These are phyloP conservation scores for Anoplopoma fimbria DNA, from an alignment of 2,113 vertebrate genomes.

Conservation along the genomic window DNA sequence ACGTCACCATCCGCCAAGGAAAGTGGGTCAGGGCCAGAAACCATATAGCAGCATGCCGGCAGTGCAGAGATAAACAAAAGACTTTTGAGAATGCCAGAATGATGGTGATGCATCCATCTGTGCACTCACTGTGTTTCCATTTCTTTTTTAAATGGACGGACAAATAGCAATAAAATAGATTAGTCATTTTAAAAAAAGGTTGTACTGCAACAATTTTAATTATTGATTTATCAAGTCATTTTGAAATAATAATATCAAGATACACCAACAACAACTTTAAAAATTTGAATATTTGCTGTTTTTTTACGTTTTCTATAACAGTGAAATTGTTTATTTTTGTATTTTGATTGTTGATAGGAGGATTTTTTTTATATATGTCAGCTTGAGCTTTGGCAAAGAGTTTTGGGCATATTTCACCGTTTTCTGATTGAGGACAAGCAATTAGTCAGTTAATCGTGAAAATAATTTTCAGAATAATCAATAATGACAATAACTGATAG, in stretches of 20 bases:
- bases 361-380: no score
- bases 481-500: neutral
- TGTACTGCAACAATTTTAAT: neutral
- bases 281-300: neutral
- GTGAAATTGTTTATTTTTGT: neutral
- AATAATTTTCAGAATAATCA: neutral
- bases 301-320: neutral
- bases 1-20: constrained; percentile 54
- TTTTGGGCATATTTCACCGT: neutral
- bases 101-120: constrained; percentile 45
- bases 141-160: neutral
- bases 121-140: neutral
- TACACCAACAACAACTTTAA: neutral
- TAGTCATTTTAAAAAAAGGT: neutral
- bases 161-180: neutral
- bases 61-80: constrained; percentile 60
- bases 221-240: neutral
- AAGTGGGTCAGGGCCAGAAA: constrained; percentile 78
- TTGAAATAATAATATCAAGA: neutral
- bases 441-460: neutral
- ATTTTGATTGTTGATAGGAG: neutral
- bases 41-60: constrained; percentile 28
- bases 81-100: constrained; percentile 22
- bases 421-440: neutral
- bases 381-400: neutral